Percentiles rank a stretch among this genome's conserved stretches.
These are phyloP conservation scores for Sebastes minor DNA, from an alignment of 2,797 vertebrate species.

Conservation along the genomic window DNA sequence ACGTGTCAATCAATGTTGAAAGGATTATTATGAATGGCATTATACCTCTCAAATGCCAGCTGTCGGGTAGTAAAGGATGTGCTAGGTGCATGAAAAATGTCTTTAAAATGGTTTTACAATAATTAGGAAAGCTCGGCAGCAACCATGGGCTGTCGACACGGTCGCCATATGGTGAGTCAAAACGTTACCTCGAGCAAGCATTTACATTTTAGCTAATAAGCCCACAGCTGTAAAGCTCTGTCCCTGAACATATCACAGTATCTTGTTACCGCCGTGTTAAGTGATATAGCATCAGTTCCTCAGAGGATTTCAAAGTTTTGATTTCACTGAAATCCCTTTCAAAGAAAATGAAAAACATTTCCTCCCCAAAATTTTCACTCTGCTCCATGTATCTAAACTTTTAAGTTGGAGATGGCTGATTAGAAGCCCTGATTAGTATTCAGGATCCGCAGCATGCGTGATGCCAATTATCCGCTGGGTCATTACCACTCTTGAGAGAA, in stretches of 20 bases:
- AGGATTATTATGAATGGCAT: constrained; percentile 68
- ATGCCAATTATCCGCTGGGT: constrained; percentile 74
- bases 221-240: constrained; percentile 14
- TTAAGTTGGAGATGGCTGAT: constrained; percentile 51
- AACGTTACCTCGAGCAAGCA: constrained; percentile 28
- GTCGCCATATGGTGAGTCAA: constrained; percentile 38
- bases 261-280: constrained; percentile 41
- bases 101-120: constrained; percentile 20
- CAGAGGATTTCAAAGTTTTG: constrained; percentile 38
- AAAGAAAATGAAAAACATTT: constrained; percentile 42
- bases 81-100: constrained; percentile 38
- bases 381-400: constrained; percentile 41
- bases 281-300: constrained; percentile 27
- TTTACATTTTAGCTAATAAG: constrained; percentile 34
- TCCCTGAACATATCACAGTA: constrained; percentile 39
- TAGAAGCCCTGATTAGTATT: constrained; percentile 71
- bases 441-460: constrained; percentile 60
- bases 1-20: constrained; percentile 77
- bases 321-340: constrained; percentile 41
- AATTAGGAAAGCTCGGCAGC: constrained; percentile 24
- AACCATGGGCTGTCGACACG: neutral
- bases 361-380: constrained; percentile 30
- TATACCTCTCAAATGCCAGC: constrained; percentile 68
- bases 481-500: constrained; percentile 69
- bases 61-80: constrained; percentile 23